Evolutionary conservation across 1,140 invertebrate species (phyloP), one percentile per base, ranked within the genome.

Genomic region (Portunus trituberculatus): DNA sequence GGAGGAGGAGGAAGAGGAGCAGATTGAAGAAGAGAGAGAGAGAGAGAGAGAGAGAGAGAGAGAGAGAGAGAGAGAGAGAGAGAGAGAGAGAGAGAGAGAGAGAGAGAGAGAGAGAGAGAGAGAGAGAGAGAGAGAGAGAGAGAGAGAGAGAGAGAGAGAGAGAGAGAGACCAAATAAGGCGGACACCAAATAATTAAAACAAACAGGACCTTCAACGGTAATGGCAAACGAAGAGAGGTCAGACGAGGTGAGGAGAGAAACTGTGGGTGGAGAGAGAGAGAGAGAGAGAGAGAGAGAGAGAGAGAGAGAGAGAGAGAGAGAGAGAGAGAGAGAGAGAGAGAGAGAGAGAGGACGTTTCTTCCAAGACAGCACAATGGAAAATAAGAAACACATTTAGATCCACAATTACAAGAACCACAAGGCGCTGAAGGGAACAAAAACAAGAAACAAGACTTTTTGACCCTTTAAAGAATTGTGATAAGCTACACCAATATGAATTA

Each of bases 141-240:
- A 76, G 8, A 76, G 7, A n/a, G 20, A 76, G n/a, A n/a, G n/a
- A 76, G 67, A 76, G n/a, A 25, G 20, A 25, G n/a, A 76, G 20
- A 76, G n/a, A n/a, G n/a, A 76, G n/a, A 76, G 20, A 25, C 48
- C 6, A 76, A 10, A 76, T 4, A 76, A 76, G 20, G n/a, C 12
- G 20, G 25, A n/a, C 16, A 25, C 4, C 16, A 76, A 76, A 76
- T 7, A n/a, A 76, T 76, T 25, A 76, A 76, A 76, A n/a, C n/a
- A 76, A 76, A 76, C 67, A n/a, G 20, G n/a, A 76, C 67, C 25
- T 76, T 76, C 67, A n/a, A n/a, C 12, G 20, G 20, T 76, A 76
- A 76, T 76, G 67, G 67, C 25, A 76, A 76, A 76, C n/a, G 67
- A 76, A 76, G 84, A n/a, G 31, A 87, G 84, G 84, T 87, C 31